phyloP scores from a whole-genome alignment of 2,113 vertebrate species.

The Zosterops borbonicus region DNA sequence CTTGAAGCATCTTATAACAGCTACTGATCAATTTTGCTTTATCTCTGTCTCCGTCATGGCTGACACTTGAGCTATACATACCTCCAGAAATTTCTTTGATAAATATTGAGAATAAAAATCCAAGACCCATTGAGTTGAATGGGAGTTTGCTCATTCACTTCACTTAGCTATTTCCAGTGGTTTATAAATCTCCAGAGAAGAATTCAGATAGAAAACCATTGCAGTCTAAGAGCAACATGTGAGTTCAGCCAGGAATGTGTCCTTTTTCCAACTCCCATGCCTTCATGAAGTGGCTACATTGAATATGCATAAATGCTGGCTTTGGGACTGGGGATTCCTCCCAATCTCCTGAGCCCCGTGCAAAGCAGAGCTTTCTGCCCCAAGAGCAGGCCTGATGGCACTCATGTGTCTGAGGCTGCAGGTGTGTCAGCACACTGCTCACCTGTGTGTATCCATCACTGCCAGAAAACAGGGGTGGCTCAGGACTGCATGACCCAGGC shows the following conservation, averaged over 20 bases:
- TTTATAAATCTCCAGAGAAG: neutral
- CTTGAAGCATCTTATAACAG: rapidly evolving
- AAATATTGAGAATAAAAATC: neutral
- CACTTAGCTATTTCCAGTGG: neutral
- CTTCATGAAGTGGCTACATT: neutral
- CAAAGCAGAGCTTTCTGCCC: neutral
- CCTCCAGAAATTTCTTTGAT: neutral
- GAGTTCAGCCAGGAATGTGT: neutral
- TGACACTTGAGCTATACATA: neutral
- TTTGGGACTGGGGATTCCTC: neutral
- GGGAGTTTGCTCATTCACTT: neutral
- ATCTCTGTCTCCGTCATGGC: neutral
- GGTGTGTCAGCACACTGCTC: neutral
- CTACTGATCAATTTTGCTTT: neutral
- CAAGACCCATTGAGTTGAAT: neutral
- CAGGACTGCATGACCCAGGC: neutral
- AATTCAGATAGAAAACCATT: neutral
- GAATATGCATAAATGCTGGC: neutral
- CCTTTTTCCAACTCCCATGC: neutral
- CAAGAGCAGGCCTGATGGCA: neutral
- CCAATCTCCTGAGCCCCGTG: neutral
- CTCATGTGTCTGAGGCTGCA: rapidly evolving
- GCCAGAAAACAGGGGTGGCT: neutral
- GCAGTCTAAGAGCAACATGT: neutral
- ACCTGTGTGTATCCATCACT: rapidly evolving